These are phyloP conservation scores for Lepidothrix coronata DNA, from an alignment of 2,113 vertebrate genomes.

Conservation along the genomic window DNA sequence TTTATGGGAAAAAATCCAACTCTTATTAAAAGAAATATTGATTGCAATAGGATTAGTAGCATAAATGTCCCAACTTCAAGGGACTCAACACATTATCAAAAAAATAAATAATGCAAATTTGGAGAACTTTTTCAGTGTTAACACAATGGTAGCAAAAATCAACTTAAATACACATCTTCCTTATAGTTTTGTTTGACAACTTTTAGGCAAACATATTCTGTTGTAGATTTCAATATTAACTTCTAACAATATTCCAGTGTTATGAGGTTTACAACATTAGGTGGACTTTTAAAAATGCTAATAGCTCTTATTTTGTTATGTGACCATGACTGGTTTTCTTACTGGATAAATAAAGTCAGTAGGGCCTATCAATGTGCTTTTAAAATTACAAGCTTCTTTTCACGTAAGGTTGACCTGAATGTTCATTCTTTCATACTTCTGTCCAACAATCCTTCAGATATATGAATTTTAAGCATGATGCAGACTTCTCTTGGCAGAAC, in stretches of 20 bases:
- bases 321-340: neutral
- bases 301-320: neutral
- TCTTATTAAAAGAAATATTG: neutral
- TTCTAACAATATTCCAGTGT: neutral
- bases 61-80: neutral
- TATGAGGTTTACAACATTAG: neutral
- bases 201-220: neutral
- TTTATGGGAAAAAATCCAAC: neutral
- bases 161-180: neutral
- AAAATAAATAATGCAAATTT: neutral
- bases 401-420: neutral
- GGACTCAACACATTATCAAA: accelerated
- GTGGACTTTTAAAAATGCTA: neutral
- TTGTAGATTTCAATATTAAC: neutral
- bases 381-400: neutral
- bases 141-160: neutral
- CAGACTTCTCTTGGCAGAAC: neutral
- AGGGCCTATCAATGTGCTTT: neutral
- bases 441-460: neutral
- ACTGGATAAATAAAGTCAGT: neutral
- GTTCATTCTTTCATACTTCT: neutral
- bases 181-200: neutral
- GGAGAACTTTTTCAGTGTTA: neutral
- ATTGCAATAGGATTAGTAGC: neutral
- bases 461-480: neutral